Evolutionary conservation across 2,797 vertebrate species (phyloP).

Genomic region (Scolopax rusticola): DNA sequence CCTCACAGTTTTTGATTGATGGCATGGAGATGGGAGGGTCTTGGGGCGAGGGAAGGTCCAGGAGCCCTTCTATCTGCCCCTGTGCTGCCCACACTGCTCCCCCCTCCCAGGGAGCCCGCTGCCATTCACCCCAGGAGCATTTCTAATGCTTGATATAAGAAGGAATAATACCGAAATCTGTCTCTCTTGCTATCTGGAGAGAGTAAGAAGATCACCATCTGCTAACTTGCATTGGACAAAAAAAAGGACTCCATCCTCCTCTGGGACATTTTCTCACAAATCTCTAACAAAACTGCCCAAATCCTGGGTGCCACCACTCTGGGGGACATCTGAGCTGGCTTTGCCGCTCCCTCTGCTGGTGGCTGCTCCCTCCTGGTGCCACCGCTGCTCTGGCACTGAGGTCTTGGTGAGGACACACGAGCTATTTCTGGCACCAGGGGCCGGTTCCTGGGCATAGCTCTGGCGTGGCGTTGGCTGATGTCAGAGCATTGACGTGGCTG

Average conservation of each 20-base stretch:
- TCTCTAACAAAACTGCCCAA: neutral
- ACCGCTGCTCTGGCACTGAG: fast-evolving
- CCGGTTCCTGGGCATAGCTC: neutral
- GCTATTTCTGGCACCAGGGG: neutral
- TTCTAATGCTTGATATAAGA: fast-evolving
- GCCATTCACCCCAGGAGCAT: fast-evolving
- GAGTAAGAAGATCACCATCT: fast-evolving
- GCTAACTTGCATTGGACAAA: neutral
- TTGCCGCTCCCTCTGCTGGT: slow-evolving; percentile 36
- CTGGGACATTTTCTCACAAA: neutral
- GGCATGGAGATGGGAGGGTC: fast-evolving
- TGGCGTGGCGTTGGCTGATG: neutral
- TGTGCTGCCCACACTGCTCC: neutral
- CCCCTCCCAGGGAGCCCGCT: no score
- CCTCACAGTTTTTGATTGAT: fast-evolving
- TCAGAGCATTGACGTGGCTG: neutral
- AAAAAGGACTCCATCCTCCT: neutral
- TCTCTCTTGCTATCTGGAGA: neutral
- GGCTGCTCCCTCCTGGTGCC: neutral
- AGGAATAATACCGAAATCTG: fast-evolving
- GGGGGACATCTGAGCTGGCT: neutral
- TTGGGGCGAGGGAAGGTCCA: fast-evolving
- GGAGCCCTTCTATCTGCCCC: neutral
- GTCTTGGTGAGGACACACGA: fast-evolving
- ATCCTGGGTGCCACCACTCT: fast-evolving